Percentiles rank a stretch among this genome's conserved stretches.
These are phyloP conservation scores for Synergus laeviventris DNA, from an alignment of 2,888 invertebrate genomes.

Conservation along the genomic window DNA sequence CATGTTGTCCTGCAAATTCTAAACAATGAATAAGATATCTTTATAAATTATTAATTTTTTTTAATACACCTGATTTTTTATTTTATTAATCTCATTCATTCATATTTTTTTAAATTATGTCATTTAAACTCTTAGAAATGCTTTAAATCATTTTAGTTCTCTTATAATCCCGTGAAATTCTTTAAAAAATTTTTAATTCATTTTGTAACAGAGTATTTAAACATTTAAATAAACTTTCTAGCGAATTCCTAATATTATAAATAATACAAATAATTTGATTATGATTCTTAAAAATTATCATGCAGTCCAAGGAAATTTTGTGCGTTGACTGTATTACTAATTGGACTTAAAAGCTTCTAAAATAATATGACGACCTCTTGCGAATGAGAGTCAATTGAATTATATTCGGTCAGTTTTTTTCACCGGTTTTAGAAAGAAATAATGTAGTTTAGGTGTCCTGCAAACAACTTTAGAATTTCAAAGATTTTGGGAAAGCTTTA, in stretches of 20 bases:
- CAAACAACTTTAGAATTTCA: background rate
- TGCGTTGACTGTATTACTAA: slow-evolving; percentile 1
- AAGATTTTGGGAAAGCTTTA: background rate
- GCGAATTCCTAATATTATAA: too few species aligned
- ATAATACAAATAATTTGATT: background rate
- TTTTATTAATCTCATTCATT: background rate
- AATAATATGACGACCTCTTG: background rate
- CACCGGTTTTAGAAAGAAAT: background rate
- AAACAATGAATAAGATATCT: background rate
- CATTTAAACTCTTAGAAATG: background rate
- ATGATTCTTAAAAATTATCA: background rate
- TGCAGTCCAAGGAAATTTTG: background rate
- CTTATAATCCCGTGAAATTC: too few species aligned
- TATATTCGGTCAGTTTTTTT: background rate
- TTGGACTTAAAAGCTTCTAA: background rate
- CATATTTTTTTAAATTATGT: background rate
- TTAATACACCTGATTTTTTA: background rate
- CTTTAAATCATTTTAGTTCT: too few species aligned
- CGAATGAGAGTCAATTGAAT: background rate
- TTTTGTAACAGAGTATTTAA: too few species aligned
- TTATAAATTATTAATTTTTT: background rate
- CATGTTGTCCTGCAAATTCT: background rate
- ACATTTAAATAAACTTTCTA: too few species aligned
- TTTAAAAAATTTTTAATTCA: background rate
- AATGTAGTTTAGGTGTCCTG: background rate